These are phyloP conservation scores for Mastomys coucha DNA, from an alignment of 2,113 vertebrate species.

Conservation along the genomic window DNA sequence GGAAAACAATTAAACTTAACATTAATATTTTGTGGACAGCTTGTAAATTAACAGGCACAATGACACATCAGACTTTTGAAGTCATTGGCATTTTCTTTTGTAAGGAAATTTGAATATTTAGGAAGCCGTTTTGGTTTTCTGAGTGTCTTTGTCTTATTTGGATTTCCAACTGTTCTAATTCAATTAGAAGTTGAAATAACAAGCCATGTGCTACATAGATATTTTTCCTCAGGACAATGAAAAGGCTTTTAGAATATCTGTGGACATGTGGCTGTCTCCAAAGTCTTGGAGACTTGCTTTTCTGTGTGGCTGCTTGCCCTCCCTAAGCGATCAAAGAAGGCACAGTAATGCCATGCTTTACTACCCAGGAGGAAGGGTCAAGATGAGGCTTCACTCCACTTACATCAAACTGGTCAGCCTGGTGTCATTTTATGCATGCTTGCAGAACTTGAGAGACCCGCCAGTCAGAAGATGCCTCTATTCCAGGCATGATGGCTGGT, in stretches of 20 bases:
- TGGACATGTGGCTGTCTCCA: background rate
- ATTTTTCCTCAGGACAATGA: background rate
- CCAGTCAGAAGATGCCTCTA: background rate
- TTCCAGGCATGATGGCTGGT: background rate
- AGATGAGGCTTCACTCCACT: background rate
- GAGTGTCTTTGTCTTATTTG: slow-evolving; percentile 36
- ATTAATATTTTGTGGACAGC: slow-evolving; percentile 35
- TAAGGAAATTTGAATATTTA: background rate
- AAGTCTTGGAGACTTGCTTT: background rate
- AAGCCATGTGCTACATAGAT: background rate
- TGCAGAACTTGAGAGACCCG: background rate
- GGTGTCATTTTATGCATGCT: background rate
- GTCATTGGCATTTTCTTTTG: background rate
- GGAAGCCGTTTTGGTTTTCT: background rate
- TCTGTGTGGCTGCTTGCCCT: background rate
- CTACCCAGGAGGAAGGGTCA: background rate
- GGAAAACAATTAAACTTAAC: slow-evolving; percentile 53
- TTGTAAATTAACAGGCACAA: slow-evolving; percentile 23
- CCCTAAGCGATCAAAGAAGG: background rate
- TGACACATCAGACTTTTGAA: slow-evolving; percentile 11
- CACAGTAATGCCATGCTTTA: background rate
- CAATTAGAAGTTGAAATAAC: background rate
- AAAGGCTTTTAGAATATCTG: background rate
- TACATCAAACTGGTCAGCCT: background rate
- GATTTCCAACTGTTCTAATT: background rate